Base-by-base conservation (phyloP, 2,113 vertebrate genomes). In the Chaetodon auriga region DNA sequence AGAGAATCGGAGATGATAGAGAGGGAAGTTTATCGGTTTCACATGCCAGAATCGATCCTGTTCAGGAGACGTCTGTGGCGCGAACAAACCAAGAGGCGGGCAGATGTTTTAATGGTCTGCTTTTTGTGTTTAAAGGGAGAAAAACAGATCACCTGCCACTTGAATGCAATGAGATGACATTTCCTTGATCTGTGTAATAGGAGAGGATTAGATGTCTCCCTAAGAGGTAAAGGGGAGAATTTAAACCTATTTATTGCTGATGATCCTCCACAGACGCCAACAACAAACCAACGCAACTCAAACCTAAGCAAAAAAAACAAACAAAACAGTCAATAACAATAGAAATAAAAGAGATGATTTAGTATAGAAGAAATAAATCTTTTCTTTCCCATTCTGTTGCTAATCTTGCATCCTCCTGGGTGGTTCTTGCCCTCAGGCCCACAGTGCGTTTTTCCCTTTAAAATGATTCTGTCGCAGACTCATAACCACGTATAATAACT, bases 1-100 rank as follows among this genome's bases (percentile, higher is more conserved):
- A 41, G 23, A 55, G 73, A 76, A 55, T 58, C 43, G 11, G 21
- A 48, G 49, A 81, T 43, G 45, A 70, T 35, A 77, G 35, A 38
- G 13, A 38, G 13, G 15, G 30, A 48, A 1, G 36, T 35, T 60
- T 36, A 54, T 74, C 30, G 14, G 58, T 35, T 21, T 49, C 36
- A 18, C 45, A 62, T 12, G n/a, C 10, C 18, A 13, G 45, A 60
- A 60, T 43, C 25, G 14, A 36, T 25, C 6, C 46, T 49, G 6
- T 41, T 46, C 9, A 0, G 0, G 16, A 5, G 38, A 61, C 21
- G 1, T 51, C n/a, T 38, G 10, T 35, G 23, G 15, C 46, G 41
- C 13, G 6, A 23, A 49, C 18, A n/a, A 35, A 45, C 21, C 8
- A 10, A 38, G 16, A 45, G 68, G 35, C 51, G 8, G 1, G 3